A percentile compares a stretch with the other conserved stretches of the same genome.
phyloP scores from a whole-genome alignment of 2,797 vertebrate genomes.

The Huso huso region DNA sequence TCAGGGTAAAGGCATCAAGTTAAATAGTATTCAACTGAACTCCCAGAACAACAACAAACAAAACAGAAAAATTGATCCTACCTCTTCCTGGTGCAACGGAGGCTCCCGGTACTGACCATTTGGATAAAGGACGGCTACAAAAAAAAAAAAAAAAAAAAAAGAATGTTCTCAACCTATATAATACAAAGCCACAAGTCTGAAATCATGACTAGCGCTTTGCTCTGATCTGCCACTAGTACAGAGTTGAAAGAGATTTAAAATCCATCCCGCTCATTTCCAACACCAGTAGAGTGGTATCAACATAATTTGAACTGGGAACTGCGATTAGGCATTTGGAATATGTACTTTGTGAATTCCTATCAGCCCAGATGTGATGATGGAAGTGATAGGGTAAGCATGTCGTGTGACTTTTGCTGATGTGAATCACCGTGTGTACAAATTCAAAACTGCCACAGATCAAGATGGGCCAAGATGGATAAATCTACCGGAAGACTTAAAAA shows the following conservation, averaged over 20 bases:
- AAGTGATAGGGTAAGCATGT: too few species aligned
- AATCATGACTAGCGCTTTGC: too few species aligned
- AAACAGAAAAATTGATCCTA: conserved; percentile 22
- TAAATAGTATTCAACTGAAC: not conserved
- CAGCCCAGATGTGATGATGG: too few species aligned
- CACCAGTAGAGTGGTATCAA: not conserved
- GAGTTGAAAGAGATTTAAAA: not conserved
- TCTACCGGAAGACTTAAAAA: too few species aligned
- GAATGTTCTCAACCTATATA: not conserved
- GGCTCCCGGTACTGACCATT: conserved; percentile 61
- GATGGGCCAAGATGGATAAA: too few species aligned
- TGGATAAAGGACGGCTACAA: conserved; percentile 61
- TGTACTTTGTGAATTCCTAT: too few species aligned
- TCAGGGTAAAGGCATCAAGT: not conserved
- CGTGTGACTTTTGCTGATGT: too few species aligned
- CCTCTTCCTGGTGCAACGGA: conserved; percentile 61
- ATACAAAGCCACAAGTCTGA: too few species aligned
- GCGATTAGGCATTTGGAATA: too few species aligned
- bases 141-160: not conserved
- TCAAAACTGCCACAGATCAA: too few species aligned
- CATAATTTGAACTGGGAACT: not conserved
- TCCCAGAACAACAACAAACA: not conserved
- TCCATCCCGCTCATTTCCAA: not conserved
- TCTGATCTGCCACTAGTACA: not conserved
- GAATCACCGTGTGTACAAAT: too few species aligned